Evolutionary conservation across 2,113 vertebrate genomes (phyloP), one percentile per base, ranked within the genome.

Genomic region (Morone chrysops): DNA sequence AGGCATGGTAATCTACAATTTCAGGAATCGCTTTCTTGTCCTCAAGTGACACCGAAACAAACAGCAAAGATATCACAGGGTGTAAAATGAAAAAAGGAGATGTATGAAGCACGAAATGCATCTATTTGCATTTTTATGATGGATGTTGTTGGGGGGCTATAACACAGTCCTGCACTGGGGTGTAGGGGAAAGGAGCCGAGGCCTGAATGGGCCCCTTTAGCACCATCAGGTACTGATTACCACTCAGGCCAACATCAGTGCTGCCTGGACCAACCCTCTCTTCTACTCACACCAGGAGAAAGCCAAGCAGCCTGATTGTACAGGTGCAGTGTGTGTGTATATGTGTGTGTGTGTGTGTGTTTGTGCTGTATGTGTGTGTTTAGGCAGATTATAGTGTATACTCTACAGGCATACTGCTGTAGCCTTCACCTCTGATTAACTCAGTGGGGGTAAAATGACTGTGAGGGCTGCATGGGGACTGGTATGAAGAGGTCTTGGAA

Each of bases 361-460:
- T 17, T 60, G 48, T 77, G 78, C 31, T 43, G 74, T 6, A 48
- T 59, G 59, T 81, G 83, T 78, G 70, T 85, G 74, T 88, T 89
- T 83, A 79, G 72, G 86, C 59, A 88, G 81, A 90, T 88, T 83
- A 75, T 43, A 88, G 85, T 56, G 78, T 89, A 65, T 36, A 79
- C 71, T 83, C 57, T 77, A 70, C 66, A 83, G 80, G 57, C 40
- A 67, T 38, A 84, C 80, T 72, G 68, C 80, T 82, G 66, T 25
- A 57, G 63, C 74, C 51, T 90, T 85, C 62, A 87, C 78, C 87
- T 83, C 80, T 89, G 89, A 91, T 92, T 91, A 92, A 87, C 93
- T 85, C 91, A 68, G 88, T 66, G 65, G 87, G 89, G 89, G 80
- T 68, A 71, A 78, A 88, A 84, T 82, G 78, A 84, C 70, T 84